phyloP scores from a whole-genome alignment of 2,888 invertebrate genomes.

The Colostygia pectinataria region DNA sequence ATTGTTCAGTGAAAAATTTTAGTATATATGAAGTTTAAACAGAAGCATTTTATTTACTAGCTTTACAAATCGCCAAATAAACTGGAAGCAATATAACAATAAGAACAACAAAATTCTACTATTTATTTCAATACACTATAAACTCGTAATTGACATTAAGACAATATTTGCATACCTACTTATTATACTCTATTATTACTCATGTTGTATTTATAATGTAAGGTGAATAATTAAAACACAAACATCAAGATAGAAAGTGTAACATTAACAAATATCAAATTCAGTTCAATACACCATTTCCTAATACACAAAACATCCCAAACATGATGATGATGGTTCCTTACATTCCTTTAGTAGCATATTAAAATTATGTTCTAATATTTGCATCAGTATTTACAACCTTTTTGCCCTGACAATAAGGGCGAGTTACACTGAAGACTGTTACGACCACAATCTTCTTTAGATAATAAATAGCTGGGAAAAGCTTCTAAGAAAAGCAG shows the following conservation, averaged over 20 bases:
- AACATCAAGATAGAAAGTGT: neutral
- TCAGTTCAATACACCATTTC: neutral
- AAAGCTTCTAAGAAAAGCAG: conserved; percentile 1
- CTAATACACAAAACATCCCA: neutral
- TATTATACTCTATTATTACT: conserved; percentile 4
- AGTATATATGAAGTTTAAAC: neutral
- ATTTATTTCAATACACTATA: conserved; percentile 21
- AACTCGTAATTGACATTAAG: conserved; percentile 35
- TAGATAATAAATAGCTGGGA: conserved; percentile 2
- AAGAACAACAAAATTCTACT: conserved; percentile 11
- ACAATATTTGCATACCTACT: conserved; percentile 20
- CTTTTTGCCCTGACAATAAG: conserved; percentile 2
- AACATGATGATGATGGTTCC: conserved; percentile 3
- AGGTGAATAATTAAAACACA: neutral
- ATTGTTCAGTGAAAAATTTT: too few relatives aligned
- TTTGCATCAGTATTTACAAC: conserved; percentile 25
- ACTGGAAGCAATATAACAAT: conserved; percentile 1
- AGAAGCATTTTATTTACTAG: conserved; percentile 1
- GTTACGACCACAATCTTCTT: conserved; percentile 11
- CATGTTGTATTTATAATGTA: conserved; percentile 8
- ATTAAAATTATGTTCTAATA: conserved; percentile 14
- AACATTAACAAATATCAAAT: neutral
- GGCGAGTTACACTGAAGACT: conserved; percentile 4
- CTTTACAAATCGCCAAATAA: conserved; percentile 12
- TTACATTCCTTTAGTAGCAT: conserved; percentile 4